Base-by-base conservation (phyloP, 2,113 vertebrate species). In the Garra rufa region DNA sequence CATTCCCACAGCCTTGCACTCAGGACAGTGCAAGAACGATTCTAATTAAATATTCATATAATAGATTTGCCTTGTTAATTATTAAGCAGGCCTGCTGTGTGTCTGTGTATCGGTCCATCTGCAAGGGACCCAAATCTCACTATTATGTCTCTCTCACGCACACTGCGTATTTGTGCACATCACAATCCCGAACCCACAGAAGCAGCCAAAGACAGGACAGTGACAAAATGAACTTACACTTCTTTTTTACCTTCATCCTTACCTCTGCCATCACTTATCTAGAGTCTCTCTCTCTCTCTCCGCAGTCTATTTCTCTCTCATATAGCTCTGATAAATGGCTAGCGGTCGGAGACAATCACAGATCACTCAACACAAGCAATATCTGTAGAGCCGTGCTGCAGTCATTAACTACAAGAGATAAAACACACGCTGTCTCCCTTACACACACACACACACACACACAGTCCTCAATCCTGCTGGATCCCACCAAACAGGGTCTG, bases 41-140 rank as follows among this genome's bases (percentile, higher is more conserved):
- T 87, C 75, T 63, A 88, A 91, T 93, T 88, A 93, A 91, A 92
- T 89, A 92, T 93, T 93, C 83, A 93, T 91, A 76, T 86, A 91
- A 92, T 91, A 91, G 92, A 93, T 94, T 90, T 90, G 88, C 76
- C 86, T 93, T 88, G 90, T 94, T 91, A 91, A 87, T 93, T 91
- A 94, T 93, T 90, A 91, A 94, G 90, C 90, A 92, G 88, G 74
- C 86, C 87, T 86, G 90, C 89, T 91, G 90, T 91, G 90, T 85
- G 89, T 89, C 43, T 87, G 55, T 88, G 91, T 89, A 85, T 80
- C 89, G 86, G 92, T 92, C 89, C 92, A 92, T 93, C 91, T 93
- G 93, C 85, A 90, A 88, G 82, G 48, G 86, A 85, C 76, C 57
- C 87, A 81, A 80, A 52, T 85, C 50, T 26, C 48, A 83, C 71